Evolutionary conservation across 2,888 invertebrate species (phyloP).

Genomic region (Lasioglossum oenotherae): DNA sequence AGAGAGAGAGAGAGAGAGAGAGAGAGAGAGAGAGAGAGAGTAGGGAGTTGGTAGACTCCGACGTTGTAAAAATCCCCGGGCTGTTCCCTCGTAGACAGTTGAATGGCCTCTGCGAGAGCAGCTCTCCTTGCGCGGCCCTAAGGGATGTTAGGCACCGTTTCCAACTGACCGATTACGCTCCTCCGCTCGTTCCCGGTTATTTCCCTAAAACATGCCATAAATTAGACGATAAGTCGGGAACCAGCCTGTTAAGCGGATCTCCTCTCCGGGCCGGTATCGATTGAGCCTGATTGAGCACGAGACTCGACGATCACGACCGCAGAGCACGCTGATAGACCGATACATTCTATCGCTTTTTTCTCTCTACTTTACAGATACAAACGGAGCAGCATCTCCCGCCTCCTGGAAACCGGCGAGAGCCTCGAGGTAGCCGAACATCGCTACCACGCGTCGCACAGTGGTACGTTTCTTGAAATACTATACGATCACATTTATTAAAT

Average conservation of each 20-base stretch:
- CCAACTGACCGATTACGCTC: conserved; percentile 74
- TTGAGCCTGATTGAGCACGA: neutral
- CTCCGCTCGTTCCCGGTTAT: conserved; percentile 26
- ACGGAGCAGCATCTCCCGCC: neutral
- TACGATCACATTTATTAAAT: neutral
- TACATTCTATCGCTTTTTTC: neutral
- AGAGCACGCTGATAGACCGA: neutral
- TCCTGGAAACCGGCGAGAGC: neutral
- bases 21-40: conserved; percentile 61
- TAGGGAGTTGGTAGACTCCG: conserved; percentile 70
- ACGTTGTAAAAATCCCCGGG: conserved; percentile 77
- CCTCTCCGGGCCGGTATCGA: neutral
- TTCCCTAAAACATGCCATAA: conserved; percentile 16
- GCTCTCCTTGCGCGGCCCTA: conserved; percentile 70
- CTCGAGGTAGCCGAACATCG: neutral
- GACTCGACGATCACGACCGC: neutral
- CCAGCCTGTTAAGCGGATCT: conserved; percentile 2
- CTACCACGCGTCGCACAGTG: neutral
- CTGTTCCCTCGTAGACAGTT: conserved; percentile 79
- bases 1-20: conserved; percentile 54
- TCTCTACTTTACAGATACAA: neutral
- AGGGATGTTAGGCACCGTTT: conserved; percentile 77
- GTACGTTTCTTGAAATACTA: neutral
- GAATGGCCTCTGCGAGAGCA: conserved; percentile 78
- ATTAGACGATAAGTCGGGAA: conserved; percentile 4